Percentiles rank a stretch among this genome's conserved stretches.
phyloP scores from a whole-genome alignment of 1,140 invertebrate genomes.

The Pemphigus obesinymphae region DNA sequence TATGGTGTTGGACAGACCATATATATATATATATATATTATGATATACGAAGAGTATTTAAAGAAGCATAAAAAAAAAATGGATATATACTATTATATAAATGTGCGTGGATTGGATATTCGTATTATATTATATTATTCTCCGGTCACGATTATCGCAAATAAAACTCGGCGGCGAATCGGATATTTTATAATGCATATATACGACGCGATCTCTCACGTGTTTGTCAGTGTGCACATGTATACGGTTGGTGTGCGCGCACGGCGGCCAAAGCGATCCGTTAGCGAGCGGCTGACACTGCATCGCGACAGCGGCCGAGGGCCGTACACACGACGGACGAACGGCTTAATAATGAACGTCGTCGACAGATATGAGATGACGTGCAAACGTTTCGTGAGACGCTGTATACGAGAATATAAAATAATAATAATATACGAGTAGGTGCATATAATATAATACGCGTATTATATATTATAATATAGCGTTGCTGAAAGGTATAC shows the following conservation, averaged over 20 bases:
- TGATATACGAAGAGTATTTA: constrained; percentile 32
- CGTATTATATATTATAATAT: not conserved
- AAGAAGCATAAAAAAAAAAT: constrained; percentile 10
- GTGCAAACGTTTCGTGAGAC: constrained; percentile 14
- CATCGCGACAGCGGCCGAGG: not conserved
- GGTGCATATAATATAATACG: not conserved
- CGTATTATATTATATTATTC: constrained; percentile 41
- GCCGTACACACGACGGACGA: not conserved
- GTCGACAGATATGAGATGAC: constrained; percentile 13
- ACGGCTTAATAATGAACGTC: constrained; percentile 30
- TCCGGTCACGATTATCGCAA: constrained; percentile 34
- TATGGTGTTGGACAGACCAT: constrained; percentile 6
- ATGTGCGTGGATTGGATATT: not conserved
- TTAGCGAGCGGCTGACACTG: constrained; percentile 7
- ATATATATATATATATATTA: no score
- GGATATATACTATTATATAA: not conserved
- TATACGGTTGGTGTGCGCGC: not conserved
- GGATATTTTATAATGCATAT: constrained; percentile 12
- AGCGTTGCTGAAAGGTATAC: not conserved
- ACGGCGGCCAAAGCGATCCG: not conserved
- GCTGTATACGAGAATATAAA: no score
- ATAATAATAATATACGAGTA: no score
- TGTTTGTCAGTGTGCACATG: not conserved
- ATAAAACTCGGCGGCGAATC: constrained; percentile 30
- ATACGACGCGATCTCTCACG: not conserved